phyloP scores from a whole-genome alignment of 2,888 invertebrate species.

The Chymomyza procnemis region DNA sequence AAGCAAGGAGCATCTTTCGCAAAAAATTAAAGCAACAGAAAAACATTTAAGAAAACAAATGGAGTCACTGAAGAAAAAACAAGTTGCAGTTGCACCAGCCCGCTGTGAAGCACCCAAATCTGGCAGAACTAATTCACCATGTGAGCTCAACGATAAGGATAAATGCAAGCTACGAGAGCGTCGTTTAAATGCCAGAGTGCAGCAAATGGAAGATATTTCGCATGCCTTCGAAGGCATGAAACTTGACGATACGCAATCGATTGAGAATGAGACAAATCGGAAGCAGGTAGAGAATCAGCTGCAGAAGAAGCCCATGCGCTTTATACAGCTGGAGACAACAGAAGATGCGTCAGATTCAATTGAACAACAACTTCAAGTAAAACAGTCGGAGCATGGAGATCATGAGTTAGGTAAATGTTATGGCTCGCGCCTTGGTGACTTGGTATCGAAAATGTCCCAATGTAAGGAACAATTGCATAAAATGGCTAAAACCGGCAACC shows the following conservation, averaged over 20 bases:
- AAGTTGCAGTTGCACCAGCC: background rate
- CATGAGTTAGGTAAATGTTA: constrained; percentile 27
- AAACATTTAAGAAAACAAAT: background rate
- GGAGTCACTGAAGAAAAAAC: constrained; percentile 25
- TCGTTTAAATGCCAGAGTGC: background rate
- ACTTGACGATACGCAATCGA: background rate
- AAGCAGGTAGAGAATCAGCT: background rate
- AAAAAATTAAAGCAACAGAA: background rate
- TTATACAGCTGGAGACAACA: background rate
- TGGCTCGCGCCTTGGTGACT: constrained; percentile 29
- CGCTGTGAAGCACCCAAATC: constrained; percentile 1
- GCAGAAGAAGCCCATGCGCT: background rate
- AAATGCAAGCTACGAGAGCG: background rate
- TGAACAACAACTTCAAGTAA: background rate
- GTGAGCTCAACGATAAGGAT: background rate
- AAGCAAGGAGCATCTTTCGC: too few relatives aligned
- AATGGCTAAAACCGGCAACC: constrained; percentile 35
- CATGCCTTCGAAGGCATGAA: background rate
- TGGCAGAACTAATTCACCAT: background rate
- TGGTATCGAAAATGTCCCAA: constrained; percentile 48
- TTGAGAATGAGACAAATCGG: background rate
- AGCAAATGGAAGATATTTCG: background rate
- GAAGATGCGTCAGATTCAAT: background rate
- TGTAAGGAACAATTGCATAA: constrained; percentile 50
- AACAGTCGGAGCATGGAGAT: background rate